A percentile compares a stretch with the other conserved stretches of the same genome.
Conservation (phyloP, 2,797 vertebrate genomes). For the Heterohyrax brucei region DNA sequence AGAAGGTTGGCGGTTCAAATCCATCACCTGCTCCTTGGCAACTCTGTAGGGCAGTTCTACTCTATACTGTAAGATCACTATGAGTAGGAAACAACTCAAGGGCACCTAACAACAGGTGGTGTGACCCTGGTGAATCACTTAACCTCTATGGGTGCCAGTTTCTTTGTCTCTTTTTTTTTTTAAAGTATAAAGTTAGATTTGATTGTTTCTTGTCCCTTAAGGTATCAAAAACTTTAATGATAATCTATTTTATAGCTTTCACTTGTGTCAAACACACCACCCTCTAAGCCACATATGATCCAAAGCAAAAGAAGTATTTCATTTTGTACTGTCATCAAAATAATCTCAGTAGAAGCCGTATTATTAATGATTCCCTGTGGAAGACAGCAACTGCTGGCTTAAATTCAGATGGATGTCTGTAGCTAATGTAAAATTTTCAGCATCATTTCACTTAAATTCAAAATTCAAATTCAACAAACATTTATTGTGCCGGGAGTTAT, state of each 20-base stretch:
- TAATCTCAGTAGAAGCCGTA: conserved; percentile 91
- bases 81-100: too few relatives aligned
- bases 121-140: neutral
- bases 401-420: conserved; percentile 94
- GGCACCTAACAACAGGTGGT: neutral
- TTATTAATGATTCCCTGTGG: conserved; percentile 95
- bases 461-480: conserved; percentile 78
- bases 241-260: conserved; percentile 23
- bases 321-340: conserved; percentile 66
- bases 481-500: conserved; percentile 54
- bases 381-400: conserved; percentile 92
- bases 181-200: neutral
- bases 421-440: conserved; percentile 87
- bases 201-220: conserved; percentile 44
- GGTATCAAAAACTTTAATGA: conserved; percentile 35
- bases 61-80: too few relatives aligned
- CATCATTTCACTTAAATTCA: conserved; percentile 81
- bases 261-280: conserved; percentile 3
- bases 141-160: conserved; percentile 4
- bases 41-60: too few relatives aligned
- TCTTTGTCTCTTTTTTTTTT: neutral
- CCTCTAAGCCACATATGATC: conserved; percentile 52
- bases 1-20: too few relatives aligned
- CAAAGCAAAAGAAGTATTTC: neutral
- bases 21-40: too few relatives aligned